Percentiles rank a stretch among this genome's conserved stretches.
Conservation (phyloP, 1,140 invertebrate species). For the Drepana arcuata region DNA sequence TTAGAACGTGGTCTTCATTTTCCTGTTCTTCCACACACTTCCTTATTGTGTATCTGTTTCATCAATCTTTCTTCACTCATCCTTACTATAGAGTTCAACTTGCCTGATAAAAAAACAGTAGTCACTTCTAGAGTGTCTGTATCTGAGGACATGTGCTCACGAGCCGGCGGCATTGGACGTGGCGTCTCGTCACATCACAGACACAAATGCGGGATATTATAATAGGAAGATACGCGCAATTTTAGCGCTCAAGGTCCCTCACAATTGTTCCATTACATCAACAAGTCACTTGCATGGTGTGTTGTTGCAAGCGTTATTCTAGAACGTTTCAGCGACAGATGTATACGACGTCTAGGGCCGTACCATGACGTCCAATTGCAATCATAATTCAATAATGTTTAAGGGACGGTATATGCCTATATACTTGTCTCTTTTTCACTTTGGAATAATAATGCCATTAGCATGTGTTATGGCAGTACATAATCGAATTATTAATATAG, state of each 20-base stretch:
- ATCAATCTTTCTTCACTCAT: no score
- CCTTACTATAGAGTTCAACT: no score
- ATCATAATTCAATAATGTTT: neutral
- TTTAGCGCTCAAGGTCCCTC: slow-evolving; percentile 15
- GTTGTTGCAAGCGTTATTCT: no score
- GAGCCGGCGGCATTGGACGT: slow-evolving; percentile 6
- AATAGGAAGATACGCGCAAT: slow-evolving; percentile 14
- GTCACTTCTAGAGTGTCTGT: neutral
- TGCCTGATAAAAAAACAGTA: no score
- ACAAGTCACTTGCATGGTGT: slow-evolving; percentile 8
- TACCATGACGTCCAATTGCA: slow-evolving; percentile 1
- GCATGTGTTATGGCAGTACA: no score
- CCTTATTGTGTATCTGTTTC: no score
- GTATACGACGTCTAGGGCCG: neutral
- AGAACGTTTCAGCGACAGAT: no score
- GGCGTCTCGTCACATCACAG: slow-evolving; percentile 8
- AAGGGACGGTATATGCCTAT: neutral
- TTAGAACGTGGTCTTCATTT: no score
- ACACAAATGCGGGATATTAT: slow-evolving; percentile 17
- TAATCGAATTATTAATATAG: no score
- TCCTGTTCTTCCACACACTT: no score
- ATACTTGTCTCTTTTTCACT: neutral
- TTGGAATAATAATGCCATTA: neutral
- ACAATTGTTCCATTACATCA: slow-evolving; percentile 11
- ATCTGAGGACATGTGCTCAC: slow-evolving; percentile 2